These are phyloP conservation scores for Lysandra bellargus DNA, from an alignment of 2,888 invertebrate genomes.

Conservation along the genomic window DNA sequence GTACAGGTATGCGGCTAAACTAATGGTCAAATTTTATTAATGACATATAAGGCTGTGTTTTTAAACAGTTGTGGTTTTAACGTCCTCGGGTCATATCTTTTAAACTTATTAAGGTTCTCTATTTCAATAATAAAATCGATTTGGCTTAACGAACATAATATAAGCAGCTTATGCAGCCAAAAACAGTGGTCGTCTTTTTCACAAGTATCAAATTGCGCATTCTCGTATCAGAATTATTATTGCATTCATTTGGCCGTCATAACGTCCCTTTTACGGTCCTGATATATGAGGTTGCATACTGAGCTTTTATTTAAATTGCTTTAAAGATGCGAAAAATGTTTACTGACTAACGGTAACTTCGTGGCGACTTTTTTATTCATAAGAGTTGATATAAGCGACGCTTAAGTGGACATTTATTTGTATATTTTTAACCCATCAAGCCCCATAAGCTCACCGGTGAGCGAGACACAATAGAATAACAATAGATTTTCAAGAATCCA, in stretches of 20 bases:
- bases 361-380: neutral
- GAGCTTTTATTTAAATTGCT: conserved; percentile 22
- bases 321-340: conserved; percentile 13
- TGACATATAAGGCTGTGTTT: too few relatives aligned
- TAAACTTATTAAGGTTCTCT: neutral
- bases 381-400: neutral
- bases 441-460: too few relatives aligned
- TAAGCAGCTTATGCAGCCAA: neutral
- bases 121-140: neutral
- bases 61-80: too few relatives aligned
- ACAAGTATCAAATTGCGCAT: conserved; percentile 3
- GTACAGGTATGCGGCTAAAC: too few relatives aligned
- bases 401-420: neutral
- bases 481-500: too few relatives aligned
- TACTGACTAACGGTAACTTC: conserved; percentile 18
- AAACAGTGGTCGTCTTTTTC: neutral
- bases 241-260: conserved; percentile 19
- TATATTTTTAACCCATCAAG: neutral
- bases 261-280: conserved; percentile 24
- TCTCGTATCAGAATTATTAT: neutral
- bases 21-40: too few relatives aligned
- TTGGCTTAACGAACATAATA: neutral
- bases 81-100: too few relatives aligned
- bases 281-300: conserved; percentile 21
- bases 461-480: too few relatives aligned